These are phyloP conservation scores for Bubo blakistoni DNA, from an alignment of 2,113 vertebrate species.

Conservation along the genomic window DNA sequence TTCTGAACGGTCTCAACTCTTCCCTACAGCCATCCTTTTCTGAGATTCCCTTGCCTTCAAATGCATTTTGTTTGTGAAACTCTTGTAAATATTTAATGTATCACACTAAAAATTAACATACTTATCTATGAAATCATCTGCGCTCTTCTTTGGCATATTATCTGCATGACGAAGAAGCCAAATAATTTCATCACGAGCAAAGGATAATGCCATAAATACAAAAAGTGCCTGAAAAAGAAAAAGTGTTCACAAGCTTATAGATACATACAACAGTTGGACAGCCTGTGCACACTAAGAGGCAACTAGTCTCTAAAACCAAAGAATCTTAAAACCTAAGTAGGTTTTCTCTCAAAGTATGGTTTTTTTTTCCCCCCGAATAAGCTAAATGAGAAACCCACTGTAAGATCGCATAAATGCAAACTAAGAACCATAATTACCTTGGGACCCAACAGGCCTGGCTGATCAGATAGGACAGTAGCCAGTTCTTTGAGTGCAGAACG, in stretches of 20 bases:
- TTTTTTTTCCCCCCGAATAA: fast-evolving
- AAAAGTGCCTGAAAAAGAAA: slow-evolving; percentile 85
- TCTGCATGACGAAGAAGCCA: slow-evolving; percentile 98
- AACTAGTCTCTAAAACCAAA: background rate
- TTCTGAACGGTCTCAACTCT: background rate
- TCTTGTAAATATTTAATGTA: background rate
- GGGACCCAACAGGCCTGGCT: slow-evolving; percentile 92
- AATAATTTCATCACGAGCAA: slow-evolving; percentile 98
- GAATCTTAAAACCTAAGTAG: background rate
- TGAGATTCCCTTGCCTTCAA: background rate
- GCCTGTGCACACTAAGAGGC: background rate
- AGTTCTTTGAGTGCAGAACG: slow-evolving; percentile 95
- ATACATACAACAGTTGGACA: background rate
- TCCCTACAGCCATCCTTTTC: background rate
- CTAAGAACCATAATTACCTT: slow-evolving; percentile 78
- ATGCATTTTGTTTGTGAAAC: background rate
- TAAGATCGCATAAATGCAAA: background rate
- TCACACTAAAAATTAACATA: slow-evolving; percentile 60
- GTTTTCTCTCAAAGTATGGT: background rate
- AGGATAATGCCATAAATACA: slow-evolving; percentile 98
- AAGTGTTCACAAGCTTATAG: background rate
- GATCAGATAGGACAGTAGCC: slow-evolving; percentile 95
- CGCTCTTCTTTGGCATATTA: slow-evolving; percentile 99
- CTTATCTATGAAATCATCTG: slow-evolving; percentile 99
- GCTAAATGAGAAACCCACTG: background rate